phyloP scores from a whole-genome alignment of 30 jellyfish, hydroid and myxozoan genomes.

The Sanderia malayensis region DNA sequence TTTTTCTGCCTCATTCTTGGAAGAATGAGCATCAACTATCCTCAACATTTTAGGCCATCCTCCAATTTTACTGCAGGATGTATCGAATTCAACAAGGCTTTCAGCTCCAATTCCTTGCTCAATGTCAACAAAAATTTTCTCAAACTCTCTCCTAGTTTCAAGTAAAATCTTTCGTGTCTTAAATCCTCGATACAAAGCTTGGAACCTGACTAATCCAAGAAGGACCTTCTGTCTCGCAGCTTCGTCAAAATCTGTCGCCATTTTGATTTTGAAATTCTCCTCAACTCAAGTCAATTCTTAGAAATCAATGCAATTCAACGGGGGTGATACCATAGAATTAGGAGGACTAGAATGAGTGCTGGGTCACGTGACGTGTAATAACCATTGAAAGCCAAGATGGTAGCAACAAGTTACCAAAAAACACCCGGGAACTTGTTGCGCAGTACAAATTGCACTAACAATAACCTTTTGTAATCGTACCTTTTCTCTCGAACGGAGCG shows the following conservation, averaged over 20 bases:
- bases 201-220: slow-evolving; percentile 26
- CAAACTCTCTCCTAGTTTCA: slow-evolving; percentile 34
- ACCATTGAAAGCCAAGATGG: no score
- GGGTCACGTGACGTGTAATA: no score
- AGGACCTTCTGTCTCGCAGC: not conserved
- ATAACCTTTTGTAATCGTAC: no score
- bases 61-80: slow-evolving; percentile 6
- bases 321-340: no score
- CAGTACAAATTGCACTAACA: no score
- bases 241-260: not conserved
- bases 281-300: no score
- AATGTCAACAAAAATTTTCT: slow-evolving; percentile 18
- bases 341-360: no score
- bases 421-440: no score
- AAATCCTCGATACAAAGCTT: slow-evolving; percentile 51
- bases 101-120: slow-evolving; percentile 16
- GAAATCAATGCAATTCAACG: no score
- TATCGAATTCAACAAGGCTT: not conserved
- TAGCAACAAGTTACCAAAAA: no score
- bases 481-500: no score
- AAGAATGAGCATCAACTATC: not conserved
- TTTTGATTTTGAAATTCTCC: no score
- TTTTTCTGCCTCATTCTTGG: not conserved
- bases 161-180: slow-evolving; percentile 26
- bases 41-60: not conserved